phyloP scores from a whole-genome alignment of 2,797 vertebrate genomes.

The Smutsia gigantea region DNA sequence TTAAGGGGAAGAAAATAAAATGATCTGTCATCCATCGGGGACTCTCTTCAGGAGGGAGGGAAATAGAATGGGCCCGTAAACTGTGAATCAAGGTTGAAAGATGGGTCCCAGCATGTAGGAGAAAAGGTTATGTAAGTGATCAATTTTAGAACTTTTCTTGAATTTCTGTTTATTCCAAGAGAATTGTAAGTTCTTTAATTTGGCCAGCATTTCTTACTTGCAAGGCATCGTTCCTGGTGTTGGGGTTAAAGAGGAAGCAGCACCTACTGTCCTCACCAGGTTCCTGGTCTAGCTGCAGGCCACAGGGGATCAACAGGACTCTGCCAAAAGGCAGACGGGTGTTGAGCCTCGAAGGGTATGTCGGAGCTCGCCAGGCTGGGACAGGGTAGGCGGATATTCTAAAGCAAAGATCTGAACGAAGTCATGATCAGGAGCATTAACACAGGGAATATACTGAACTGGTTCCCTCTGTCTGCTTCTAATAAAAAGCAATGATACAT shows the following conservation, averaged over 20 bases:
- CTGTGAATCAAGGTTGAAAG: neutral
- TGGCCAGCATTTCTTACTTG: neutral
- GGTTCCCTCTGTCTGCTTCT: neutral
- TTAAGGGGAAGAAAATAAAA: neutral
- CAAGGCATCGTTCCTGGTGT: neutral
- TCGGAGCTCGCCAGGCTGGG: neutral
- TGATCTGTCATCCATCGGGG: neutral
- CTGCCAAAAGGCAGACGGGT: neutral
- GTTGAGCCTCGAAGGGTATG: neutral
- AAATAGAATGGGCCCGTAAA: neutral
- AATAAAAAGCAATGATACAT: neutral
- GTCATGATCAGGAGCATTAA: neutral
- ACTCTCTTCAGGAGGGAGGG: neutral
- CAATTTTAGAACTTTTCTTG: neutral
- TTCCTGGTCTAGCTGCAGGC: neutral
- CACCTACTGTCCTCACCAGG: neutral
- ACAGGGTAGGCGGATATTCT: neutral
- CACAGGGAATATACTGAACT: neutral
- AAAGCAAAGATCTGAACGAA: neutral
- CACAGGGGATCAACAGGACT: fast-evolving
- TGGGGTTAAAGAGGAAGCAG: neutral
- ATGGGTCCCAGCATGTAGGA: neutral
- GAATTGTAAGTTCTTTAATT: neutral
- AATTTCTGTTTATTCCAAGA: neutral
- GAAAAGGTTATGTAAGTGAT: neutral